Evolutionary conservation across 2,113 vertebrate genomes (phyloP), one percentile per base, ranked within the genome.

Genomic region (Chaetura pelagica): DNA sequence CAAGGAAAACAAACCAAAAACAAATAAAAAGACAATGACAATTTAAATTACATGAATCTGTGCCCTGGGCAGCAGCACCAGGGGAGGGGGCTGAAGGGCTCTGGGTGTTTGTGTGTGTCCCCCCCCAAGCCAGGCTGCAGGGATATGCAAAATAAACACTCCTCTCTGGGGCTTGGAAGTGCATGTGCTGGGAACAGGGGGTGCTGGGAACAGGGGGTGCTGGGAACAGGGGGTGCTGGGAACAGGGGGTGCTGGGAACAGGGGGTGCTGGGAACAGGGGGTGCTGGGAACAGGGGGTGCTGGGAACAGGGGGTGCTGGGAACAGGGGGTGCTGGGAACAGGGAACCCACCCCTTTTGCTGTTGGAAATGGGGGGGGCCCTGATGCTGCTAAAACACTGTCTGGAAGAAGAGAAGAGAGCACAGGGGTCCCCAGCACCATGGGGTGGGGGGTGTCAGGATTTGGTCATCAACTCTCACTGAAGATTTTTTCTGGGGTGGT

Each of bases 41-140:
- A 97, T 84, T 97, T 94, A 97, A 97, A 89, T 96, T 96, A 97
- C 40, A 26, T 42, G 68, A 95, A 83, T 84, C 87, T 94, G 96
- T 46, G 80, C 76, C 96, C 95, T 35, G 89, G 95, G 94, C 81
- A 63, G 86, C 84, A 21, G 72, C 72, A 61, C 82, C n/a, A 20
- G 46, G 46, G 32, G 38, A 38, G 38, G 22, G 85, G 16, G 84
- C 51, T 0, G 6, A 24, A 5, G 59, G 57, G 84, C 55, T 26
- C 7, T 38, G 38, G 7, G 38, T 38, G 38, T n/a, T n/a, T 38
- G 38, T 38, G 38, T 38, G 6, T 44, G 66, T 57, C 7, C 49
- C 55, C 75, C 52, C 61, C 6, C 58, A 34, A 10, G 15, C 9
- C 42, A 42, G 40, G 40, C 40, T 42, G 40, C 40, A 42, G 40